Base-by-base conservation (phyloP, 2,888 invertebrate genomes). In the Brachyptera putata region DNA sequence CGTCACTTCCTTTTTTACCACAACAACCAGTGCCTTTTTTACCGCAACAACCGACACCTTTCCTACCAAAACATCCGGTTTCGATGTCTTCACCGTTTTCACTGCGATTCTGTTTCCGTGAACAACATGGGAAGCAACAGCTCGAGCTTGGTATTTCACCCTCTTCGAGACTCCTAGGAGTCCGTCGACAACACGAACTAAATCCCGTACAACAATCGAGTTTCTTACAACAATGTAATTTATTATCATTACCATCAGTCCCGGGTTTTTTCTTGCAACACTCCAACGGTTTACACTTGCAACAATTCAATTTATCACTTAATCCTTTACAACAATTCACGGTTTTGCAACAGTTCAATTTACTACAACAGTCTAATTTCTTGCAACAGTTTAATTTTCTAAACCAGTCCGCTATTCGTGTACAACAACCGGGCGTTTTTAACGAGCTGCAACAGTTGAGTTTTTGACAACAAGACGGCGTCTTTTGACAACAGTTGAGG, bases 11-110 rank as follows among this genome's bases (percentile, higher is more conserved):
- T 9, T 67, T 66, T 63, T 76, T 78, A 37, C 79, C 70, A 0
- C 78, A 68, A 65, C 81, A 80, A 46, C 78, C 78, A 9, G 80
- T 67, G 50, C 76, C 78, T 14, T 77, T 77, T 64, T 78, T 78
- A 14, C 75, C 76, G 69, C 69, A 70, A 63, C 74, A 74, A 60
- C 74, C 41, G n/a, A 21, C 21, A 21, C 41, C 41, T 21, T 41
- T 41, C 41, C 21, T 41, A 3, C 37, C 37, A 41, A 16, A 41
- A 11, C 41, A 41, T 14, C 41, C 41, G 21, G 2, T 46, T 24
- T 46, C 46, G 41, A 41, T 41, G 41, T 41, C 41, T 18, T 22
- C 21, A 2, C 46, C 5, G 2, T n/a, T 4, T 21, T 46, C 14
- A 5, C 14, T n/a, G 34, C 11, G 16, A 16, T 16, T 41, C n/a